Conservation (phyloP, 2,113 vertebrate species). For the Perca fluviatilis region DNA sequence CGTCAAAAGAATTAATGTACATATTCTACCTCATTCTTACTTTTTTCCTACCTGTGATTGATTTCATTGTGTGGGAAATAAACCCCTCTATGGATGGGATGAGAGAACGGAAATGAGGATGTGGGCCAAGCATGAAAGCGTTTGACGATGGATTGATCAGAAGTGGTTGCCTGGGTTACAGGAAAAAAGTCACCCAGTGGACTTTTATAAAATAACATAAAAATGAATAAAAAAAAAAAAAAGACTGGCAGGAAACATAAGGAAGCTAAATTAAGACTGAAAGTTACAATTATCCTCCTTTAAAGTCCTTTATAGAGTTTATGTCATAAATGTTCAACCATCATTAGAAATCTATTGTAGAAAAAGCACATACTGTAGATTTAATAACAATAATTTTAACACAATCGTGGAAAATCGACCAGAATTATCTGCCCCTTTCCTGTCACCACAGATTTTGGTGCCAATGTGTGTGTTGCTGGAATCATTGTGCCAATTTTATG, state of each 20-base stretch:
- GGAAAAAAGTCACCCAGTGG: neutral
- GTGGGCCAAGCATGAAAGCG: neutral
- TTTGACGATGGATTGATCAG: neutral
- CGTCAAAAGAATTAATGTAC: neutral
- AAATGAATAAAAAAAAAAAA: neutral
- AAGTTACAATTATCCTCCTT: neutral
- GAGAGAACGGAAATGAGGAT: neutral
- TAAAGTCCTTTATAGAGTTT: neutral
- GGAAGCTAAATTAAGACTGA: neutral
- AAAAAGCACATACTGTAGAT: neutral
- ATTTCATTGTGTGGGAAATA: neutral
- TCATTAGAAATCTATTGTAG: neutral
- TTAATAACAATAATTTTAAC: neutral
- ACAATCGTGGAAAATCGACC: neutral
- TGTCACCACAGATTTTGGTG: neutral
- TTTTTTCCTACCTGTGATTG: constrained; percentile 10
- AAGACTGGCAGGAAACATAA: neutral
- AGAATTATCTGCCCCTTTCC: neutral
- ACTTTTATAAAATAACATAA: neutral
- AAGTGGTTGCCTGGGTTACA: neutral
- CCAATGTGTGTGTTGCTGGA: neutral
- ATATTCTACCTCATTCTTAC: neutral
- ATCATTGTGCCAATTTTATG: neutral
- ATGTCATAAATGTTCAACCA: neutral
- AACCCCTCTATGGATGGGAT: neutral